A percentile compares a stretch with the other conserved stretches of the same genome.
These are phyloP conservation scores for Carposina sasakii DNA, from an alignment of 1,140 invertebrate genomes.

Conservation along the genomic window DNA sequence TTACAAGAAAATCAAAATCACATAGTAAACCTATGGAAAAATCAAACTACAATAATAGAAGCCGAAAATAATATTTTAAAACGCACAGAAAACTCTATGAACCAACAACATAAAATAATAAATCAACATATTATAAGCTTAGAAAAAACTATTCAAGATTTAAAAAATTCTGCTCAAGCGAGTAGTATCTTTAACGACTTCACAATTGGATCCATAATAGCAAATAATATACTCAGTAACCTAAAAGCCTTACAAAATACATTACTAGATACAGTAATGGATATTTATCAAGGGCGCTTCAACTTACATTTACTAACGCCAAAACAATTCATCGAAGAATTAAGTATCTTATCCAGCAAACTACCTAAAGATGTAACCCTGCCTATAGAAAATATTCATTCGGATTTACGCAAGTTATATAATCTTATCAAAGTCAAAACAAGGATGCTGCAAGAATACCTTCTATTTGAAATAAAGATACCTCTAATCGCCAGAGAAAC, in stretches of 20 bases:
- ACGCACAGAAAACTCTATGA: background rate
- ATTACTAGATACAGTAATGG: constrained; percentile 16
- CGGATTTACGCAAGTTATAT: constrained; percentile 13
- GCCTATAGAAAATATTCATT: constrained; percentile 13
- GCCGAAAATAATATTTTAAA: background rate
- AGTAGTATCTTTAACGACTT: background rate
- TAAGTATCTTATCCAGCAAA: constrained; percentile 10
- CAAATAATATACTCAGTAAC: background rate
- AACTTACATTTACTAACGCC: constrained; percentile 16
- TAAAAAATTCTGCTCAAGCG: background rate
- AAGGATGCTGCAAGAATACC: constrained; percentile 6
- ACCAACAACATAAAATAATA: constrained; percentile 5
- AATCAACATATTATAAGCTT: constrained; percentile 3
- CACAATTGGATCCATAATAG: background rate
- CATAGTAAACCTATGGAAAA: constrained; percentile 3
- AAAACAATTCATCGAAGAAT: constrained; percentile 7
- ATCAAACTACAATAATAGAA: constrained; percentile 7
- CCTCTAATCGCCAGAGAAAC: background rate
- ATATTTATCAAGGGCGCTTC: constrained; percentile 14
- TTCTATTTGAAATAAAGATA: constrained; percentile 4
- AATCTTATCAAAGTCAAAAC: constrained; percentile 7
- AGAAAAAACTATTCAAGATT: background rate
- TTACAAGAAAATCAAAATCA: constrained; percentile 4
- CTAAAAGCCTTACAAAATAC: constrained; percentile 13
- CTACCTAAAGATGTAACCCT: constrained; percentile 10